Conservation (phyloP, 2,113 vertebrate genomes). For the Lichenostomus cassidix region DNA sequence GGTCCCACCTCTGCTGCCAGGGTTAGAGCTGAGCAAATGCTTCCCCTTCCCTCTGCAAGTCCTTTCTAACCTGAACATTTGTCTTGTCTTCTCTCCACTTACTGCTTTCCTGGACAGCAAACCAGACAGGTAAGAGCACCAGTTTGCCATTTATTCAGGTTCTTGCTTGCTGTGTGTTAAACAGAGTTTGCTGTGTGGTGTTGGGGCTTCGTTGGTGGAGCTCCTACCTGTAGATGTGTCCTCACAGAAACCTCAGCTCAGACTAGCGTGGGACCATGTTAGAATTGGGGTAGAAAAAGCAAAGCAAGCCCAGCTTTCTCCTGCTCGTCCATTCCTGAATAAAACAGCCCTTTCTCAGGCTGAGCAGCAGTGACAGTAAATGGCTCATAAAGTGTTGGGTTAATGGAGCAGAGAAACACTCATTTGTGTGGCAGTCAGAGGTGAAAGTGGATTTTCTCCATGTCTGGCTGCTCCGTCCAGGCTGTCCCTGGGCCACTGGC, state of each 20-base stretch:
- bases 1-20: neutral
- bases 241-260: neutral
- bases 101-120: constrained; percentile 89
- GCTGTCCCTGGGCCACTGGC: neutral
- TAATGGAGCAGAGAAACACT: constrained; percentile 50
- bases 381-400: constrained; percentile 22
- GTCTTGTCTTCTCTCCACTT: constrained; percentile 70
- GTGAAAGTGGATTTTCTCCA: neutral
- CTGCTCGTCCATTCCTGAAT: neutral
- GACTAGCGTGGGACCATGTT: accelerated
- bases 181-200: neutral
- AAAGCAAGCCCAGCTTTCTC: neutral
- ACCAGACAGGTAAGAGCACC: constrained; percentile 91
- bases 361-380: constrained; percentile 16
- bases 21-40: neutral
- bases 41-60: constrained; percentile 56
- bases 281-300: neutral
- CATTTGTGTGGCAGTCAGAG: constrained; percentile 43
- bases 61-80: constrained; percentile 72
- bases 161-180: neutral
- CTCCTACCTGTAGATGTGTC: neutral
- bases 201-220: neutral
- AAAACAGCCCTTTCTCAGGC: neutral
- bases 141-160: constrained; percentile 9
- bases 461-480: neutral